Percentiles rank a stretch among this genome's conserved stretches.
Conservation (phyloP, 2,797 vertebrate species). For the Catharus ustulatus region DNA sequence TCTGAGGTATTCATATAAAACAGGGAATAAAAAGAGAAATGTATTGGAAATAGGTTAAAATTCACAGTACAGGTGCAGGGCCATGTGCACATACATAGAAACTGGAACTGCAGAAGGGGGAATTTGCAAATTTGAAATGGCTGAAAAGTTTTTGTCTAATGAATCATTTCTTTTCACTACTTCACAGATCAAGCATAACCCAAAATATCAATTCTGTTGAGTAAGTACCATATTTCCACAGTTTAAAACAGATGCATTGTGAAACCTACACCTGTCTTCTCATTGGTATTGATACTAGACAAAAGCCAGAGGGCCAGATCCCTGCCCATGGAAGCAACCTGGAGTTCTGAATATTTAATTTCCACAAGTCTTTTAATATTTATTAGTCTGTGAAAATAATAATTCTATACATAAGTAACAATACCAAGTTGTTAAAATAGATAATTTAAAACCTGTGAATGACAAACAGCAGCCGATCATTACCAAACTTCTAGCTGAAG, state of each 20-base stretch:
- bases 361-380: background rate
- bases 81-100: background rate
- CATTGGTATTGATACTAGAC: background rate
- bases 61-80: background rate
- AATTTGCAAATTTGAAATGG: background rate
- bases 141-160: background rate
- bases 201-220: background rate
- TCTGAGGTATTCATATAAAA: background rate
- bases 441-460: background rate
- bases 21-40: background rate
- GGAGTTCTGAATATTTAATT: background rate
- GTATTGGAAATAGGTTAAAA: background rate
- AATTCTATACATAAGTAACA: background rate
- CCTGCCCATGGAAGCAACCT: background rate
- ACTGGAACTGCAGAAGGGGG: background rate
- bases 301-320: background rate
- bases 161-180: background rate
- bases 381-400: background rate
- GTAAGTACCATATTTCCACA: background rate
- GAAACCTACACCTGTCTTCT: background rate
- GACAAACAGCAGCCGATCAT: background rate
- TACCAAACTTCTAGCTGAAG: background rate
- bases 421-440: background rate
- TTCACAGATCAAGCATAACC: background rate
- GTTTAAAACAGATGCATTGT: background rate